Evolutionary conservation across 64 coral and sea anemone species (phyloP).

Genomic region (Pocillopora damicornis): DNA sequence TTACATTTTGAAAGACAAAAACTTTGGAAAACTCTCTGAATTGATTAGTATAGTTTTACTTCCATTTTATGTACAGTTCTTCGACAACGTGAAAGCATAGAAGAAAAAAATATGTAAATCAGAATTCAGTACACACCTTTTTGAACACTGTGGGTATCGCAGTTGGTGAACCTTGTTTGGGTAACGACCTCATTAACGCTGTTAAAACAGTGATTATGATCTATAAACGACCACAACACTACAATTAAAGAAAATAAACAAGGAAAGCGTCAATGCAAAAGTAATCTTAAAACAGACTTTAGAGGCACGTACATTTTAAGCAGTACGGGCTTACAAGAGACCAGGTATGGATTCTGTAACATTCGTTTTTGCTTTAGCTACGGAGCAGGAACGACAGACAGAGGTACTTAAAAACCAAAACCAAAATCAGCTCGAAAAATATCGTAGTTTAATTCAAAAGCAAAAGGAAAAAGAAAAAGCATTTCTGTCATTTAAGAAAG

Average conservation of each 20-base stretch:
- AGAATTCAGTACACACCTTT: no score
- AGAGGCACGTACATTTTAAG: background rate
- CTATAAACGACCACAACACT: background rate
- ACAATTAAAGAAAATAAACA: background rate
- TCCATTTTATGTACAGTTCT: no score
- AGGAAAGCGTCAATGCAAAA: background rate
- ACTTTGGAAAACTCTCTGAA: no score
- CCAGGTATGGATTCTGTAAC: background rate
- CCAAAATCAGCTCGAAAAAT: conserved; percentile 17
- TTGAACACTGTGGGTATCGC: no score
- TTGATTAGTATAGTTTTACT: no score
- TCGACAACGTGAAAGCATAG: no score
- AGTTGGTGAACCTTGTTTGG: no score
- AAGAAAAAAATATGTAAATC: no score
- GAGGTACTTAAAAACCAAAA: background rate
- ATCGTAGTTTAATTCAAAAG: background rate
- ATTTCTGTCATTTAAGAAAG: conserved; percentile 1
- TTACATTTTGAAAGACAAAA: no score
- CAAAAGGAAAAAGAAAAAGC: conserved; percentile 7
- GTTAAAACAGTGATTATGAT: background rate
- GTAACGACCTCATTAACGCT: background rate
- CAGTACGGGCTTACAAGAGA: no score
- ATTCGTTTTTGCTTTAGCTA: background rate
- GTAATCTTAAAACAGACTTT: background rate
- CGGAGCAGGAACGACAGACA: background rate